Conservation (phyloP, 2,888 invertebrate species). For the Petrolisthes cinctipes region DNA sequence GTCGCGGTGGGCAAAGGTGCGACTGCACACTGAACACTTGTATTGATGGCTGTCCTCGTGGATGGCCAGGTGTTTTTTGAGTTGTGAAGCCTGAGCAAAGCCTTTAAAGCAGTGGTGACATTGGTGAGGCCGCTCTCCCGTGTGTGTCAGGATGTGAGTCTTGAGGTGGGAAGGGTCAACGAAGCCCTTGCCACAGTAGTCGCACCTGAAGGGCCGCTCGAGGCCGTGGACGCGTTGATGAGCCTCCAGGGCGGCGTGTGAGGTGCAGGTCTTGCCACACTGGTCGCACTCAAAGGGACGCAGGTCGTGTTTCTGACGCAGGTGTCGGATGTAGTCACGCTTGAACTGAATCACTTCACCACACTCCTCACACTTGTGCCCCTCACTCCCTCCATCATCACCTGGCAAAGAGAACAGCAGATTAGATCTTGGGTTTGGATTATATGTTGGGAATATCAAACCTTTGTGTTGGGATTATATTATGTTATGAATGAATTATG, state of each 20-base stretch:
- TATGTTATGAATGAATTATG: too few relatives aligned
- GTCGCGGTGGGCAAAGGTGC: constrained; percentile 76
- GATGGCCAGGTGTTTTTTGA: constrained; percentile 59
- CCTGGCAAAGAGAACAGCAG: not conserved
- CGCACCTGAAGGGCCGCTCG: constrained; percentile 59
- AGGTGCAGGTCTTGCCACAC: constrained; percentile 63
- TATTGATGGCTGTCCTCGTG: constrained; percentile 57
- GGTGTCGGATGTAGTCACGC: constrained; percentile 62
- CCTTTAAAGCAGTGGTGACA: constrained; percentile 64
- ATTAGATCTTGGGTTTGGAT: too few relatives aligned
- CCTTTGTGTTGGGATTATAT: too few relatives aligned
- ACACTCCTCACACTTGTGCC: constrained; percentile 63
- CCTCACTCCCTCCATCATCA: constrained; percentile 19
- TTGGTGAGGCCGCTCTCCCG: constrained; percentile 53
- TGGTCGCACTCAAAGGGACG: constrained; percentile 64
- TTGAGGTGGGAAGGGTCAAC: constrained; percentile 58
- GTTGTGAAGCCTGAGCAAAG: constrained; percentile 58
- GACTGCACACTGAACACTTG: constrained; percentile 53
- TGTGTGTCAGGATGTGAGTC: constrained; percentile 62
- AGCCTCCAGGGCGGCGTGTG: constrained; percentile 52
- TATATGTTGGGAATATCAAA: too few relatives aligned
- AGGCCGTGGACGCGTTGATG: constrained; percentile 54
- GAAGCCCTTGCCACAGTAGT: constrained; percentile 63
- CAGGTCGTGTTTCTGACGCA: constrained; percentile 59
- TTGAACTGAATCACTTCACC: constrained; percentile 61